A percentile compares a stretch with the other conserved stretches of the same genome.
Evolutionary conservation across 2,797 vertebrate genomes (phyloP).

Genomic region (Propithecus perrieri): DNA sequence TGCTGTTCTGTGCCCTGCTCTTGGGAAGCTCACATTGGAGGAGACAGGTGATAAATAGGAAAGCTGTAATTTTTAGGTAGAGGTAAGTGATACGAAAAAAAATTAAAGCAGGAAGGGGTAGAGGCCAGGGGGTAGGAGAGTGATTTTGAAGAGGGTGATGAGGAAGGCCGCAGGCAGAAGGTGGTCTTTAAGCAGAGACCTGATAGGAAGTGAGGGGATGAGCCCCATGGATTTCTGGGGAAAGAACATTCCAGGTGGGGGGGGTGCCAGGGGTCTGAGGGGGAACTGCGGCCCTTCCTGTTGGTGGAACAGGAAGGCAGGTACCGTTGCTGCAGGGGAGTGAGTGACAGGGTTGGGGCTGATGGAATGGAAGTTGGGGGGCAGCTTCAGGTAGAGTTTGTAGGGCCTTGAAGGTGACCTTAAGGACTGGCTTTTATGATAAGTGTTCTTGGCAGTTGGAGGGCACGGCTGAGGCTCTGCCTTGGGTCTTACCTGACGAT

Average conservation of each 20-base stretch:
- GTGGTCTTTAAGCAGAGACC: neutral
- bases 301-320: neutral
- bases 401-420: neutral
- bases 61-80: neutral
- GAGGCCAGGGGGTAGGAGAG: too few relatives aligned
- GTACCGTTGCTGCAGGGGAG: neutral
- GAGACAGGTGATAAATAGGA: neutral
- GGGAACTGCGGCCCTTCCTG: neutral
- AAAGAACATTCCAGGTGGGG: neutral
- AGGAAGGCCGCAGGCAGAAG: neutral
- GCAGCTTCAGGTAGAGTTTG: neutral
- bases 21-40: neutral
- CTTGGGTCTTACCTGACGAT: neutral
- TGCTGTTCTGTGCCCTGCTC: neutral
- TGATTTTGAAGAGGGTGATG: neutral
- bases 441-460: neutral
- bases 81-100: neutral
- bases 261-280: neutral
- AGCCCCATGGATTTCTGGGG: neutral
- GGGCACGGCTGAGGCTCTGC: neutral
- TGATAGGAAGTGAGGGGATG: neutral
- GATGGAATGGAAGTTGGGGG: too few relatives aligned
- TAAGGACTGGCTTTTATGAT: neutral
- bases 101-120: neutral
- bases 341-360: neutral